Evolutionary conservation across 2,888 invertebrate species (phyloP), one percentile per base, ranked within the genome.

Genomic region (Yponomeuta plumbellus): DNA sequence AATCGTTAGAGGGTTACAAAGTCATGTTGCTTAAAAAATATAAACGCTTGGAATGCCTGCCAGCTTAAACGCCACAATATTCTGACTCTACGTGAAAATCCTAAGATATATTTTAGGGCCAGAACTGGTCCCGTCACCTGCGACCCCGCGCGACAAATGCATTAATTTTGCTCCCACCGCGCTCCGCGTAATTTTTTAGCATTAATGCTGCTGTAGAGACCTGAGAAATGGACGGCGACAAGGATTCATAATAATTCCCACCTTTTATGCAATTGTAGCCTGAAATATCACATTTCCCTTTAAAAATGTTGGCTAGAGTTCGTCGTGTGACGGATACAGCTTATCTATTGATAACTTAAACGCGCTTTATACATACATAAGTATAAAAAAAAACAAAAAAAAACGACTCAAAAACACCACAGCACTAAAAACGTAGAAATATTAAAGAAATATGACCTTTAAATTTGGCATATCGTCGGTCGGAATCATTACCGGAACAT

Each of bases 131-230:
- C 21, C 67, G 70, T 73, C 72, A 72, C 72, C 74, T 73, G 73
- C 70, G 71, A 68, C 71, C 34, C 71, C 68, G 68, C 64, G 65
- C 68, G 70, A 71, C 72, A 71, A 74, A 78, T 76, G 71, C 75
- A 78, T 79, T 76, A 71, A 77, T 78, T 78, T 74, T 69, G 69
- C 74, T 72, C 73, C 72, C 72, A 70, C 74, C 72, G 71, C 72
- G 74, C 74, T 75, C 66, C 23, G 68, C 68, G 74, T 71, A 74
- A 80, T 80, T 81, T 80, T 80, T 78, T 76, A 79, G 75, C 73
- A 77, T 80, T 79, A 79, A 76, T 72, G 70, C 71, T 70, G 67
- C 72, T 74, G 74, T 72, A 74, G 71, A 52, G 72, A 68, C 68
- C 72, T 76, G 75, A 79, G 73, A 79, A 77, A 79, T 77, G 71